Percentiles rank a stretch among this genome's conserved stretches.
phyloP scores from a whole-genome alignment of 2,113 vertebrate species.

The Alligator sinensis region DNA sequence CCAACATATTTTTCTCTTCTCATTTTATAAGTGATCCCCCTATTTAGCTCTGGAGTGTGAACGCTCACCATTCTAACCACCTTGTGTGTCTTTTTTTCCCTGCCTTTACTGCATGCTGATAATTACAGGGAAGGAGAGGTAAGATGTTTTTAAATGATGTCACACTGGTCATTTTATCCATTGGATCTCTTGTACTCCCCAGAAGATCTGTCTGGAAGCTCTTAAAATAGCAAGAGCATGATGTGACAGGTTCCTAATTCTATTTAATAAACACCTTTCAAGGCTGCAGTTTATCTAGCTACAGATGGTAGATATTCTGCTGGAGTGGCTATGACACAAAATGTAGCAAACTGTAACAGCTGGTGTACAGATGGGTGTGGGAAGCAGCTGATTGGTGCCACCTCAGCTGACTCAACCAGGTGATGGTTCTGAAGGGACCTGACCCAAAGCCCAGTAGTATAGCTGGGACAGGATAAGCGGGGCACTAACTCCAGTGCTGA shows the following conservation, averaged over 20 bases:
- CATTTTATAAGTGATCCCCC: not conserved
- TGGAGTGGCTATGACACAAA: not conserved
- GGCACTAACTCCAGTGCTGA: too few species aligned
- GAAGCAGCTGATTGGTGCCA: not conserved
- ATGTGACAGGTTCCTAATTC: not conserved
- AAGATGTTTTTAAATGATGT: conserved; percentile 28
- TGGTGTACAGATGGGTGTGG: conserved; percentile 5
- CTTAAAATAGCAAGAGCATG: not conserved
- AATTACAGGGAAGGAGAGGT: conserved; percentile 77
- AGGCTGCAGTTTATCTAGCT: not conserved
- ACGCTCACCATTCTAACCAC: not conserved
- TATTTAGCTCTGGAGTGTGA: not conserved
- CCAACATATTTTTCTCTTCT: not conserved
- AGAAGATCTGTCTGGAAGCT: not conserved
- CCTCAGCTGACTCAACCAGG: not conserved
- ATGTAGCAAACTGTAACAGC: not conserved
- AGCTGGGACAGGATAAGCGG: too few species aligned
- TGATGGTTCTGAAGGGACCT: not conserved
- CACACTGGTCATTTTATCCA: not conserved
- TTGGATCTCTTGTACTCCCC: not conserved
- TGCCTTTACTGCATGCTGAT: not conserved
- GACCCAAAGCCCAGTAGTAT: not conserved
- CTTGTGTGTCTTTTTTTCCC: not conserved
- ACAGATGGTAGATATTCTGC: not conserved
- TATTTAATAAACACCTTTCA: conserved; percentile 1